A percentile compares a stretch with the other conserved stretches of the same genome.
Conservation (phyloP, 2,113 vertebrate genomes). For the Rhynchomys soricoides region DNA sequence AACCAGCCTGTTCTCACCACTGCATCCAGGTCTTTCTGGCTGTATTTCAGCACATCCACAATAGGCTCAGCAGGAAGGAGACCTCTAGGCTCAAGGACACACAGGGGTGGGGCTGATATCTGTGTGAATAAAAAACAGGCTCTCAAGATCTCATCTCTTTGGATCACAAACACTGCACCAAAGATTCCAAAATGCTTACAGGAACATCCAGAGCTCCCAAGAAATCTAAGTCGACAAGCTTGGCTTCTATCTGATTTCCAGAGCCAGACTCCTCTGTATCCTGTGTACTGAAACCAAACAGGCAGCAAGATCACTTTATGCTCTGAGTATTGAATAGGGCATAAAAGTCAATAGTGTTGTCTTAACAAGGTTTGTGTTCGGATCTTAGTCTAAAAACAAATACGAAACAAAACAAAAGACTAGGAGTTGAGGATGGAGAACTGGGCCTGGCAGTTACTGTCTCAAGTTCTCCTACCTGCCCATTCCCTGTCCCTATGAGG, state of each 20-base stretch:
- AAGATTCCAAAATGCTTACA: constrained; percentile 82
- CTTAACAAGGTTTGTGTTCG: not conserved
- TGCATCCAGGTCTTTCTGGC: constrained; percentile 94
- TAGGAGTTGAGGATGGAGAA: not conserved
- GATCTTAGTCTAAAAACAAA: not conserved
- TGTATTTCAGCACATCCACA: constrained; percentile 93
- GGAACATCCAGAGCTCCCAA: constrained; percentile 79
- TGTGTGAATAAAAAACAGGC: not conserved
- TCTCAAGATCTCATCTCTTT: not conserved
- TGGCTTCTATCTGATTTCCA: constrained; percentile 65
- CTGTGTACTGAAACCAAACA: constrained; percentile 40
- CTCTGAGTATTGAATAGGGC: not conserved
- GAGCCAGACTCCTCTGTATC: constrained; percentile 43
- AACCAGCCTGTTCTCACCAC: constrained; percentile 88
- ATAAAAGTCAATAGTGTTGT: not conserved
- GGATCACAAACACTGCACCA: not conserved
- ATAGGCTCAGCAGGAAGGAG: constrained; percentile 84
- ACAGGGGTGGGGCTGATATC: not conserved
- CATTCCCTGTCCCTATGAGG: too few relatives aligned
- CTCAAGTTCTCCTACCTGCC: not conserved
- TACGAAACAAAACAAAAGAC: not conserved
- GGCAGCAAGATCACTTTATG: not conserved
- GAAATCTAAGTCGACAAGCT: constrained; percentile 85
- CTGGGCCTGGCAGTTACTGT: not conserved
- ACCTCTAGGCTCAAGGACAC: constrained; percentile 3